phyloP scores from a whole-genome alignment of 1,140 invertebrate genomes.

The Varroa destructor region DNA sequence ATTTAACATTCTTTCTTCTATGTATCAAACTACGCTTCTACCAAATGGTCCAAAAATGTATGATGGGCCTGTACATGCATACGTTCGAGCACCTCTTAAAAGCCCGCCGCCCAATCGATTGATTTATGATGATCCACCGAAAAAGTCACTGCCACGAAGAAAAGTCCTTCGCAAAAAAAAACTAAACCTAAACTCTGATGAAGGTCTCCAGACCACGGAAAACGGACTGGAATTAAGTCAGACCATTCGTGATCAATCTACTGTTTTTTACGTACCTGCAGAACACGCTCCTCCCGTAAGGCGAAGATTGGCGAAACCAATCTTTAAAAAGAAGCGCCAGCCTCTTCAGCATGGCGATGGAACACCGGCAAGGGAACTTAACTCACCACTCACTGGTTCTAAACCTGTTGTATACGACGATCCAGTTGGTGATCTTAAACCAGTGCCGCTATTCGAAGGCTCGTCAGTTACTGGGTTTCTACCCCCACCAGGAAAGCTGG shows the following conservation, averaged over 20 bases:
- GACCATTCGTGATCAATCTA: slow-evolving; percentile 11
- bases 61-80: slow-evolving; percentile 15
- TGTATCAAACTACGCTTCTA: slow-evolving; percentile 5
- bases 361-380: slow-evolving; percentile 1
- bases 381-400: slow-evolving; percentile 6
- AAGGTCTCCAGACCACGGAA: slow-evolving; percentile 18
- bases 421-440: slow-evolving; percentile 24
- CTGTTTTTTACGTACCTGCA: slow-evolving; percentile 25
- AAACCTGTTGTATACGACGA: slow-evolving; percentile 20
- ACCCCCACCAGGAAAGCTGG: slow-evolving; percentile 6
- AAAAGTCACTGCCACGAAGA: neutral
- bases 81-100: neutral
- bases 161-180: slow-evolving; percentile 10
- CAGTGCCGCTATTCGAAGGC: slow-evolving; percentile 19
- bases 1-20: slow-evolving; percentile 25
- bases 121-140: slow-evolving; percentile 6
- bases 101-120: neutral
- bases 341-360: slow-evolving; percentile 26
- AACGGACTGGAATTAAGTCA: slow-evolving; percentile 16
- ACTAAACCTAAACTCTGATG: neutral
- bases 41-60: slow-evolving; percentile 26
- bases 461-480: slow-evolving; percentile 13
- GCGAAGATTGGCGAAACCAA: slow-evolving; percentile 25
- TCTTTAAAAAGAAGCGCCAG: slow-evolving; percentile 28
- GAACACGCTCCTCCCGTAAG: slow-evolving; percentile 25